phyloP scores from a whole-genome alignment of 2,888 invertebrate species.

The Andrena minutula region DNA sequence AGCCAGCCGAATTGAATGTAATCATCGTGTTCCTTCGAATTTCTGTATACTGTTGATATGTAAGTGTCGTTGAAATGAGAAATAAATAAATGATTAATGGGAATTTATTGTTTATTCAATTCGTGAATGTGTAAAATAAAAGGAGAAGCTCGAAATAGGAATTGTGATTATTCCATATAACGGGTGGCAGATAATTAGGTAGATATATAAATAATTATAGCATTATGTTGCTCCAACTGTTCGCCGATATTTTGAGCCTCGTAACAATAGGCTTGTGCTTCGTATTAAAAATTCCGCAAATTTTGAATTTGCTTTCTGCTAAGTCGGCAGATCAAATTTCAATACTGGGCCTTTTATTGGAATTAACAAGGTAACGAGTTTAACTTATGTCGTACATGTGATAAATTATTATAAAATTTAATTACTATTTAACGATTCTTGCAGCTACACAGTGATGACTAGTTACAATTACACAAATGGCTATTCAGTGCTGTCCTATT shows the following conservation, averaged over 20 bases:
- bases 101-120: conserved; percentile 1
- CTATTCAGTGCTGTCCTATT: conserved; percentile 91
- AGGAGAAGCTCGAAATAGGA: neutral
- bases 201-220: neutral
- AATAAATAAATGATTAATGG: neutral
- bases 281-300: conserved; percentile 94
- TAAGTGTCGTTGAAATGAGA: neutral
- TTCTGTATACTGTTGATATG: neutral
- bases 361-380: conserved; percentile 88
- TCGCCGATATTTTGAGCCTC: conserved; percentile 88
- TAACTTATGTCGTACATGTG: neutral
- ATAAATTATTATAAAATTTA: neutral
- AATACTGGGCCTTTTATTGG: conserved; percentile 88
- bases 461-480: conserved; percentile 92
- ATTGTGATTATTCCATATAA: neutral
- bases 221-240: conserved; percentile 74
- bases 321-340: conserved; percentile 90
- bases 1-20: neutral
- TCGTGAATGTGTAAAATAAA: neutral
- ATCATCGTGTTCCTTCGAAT: neutral
- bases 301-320: conserved; percentile 88
- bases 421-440: conserved; percentile 77
- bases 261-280: conserved; percentile 92
- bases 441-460: conserved; percentile 92
- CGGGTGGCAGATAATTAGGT: neutral